These are phyloP conservation scores for Numida meleagris DNA, from an alignment of 2,113 vertebrate genomes.

Conservation along the genomic window DNA sequence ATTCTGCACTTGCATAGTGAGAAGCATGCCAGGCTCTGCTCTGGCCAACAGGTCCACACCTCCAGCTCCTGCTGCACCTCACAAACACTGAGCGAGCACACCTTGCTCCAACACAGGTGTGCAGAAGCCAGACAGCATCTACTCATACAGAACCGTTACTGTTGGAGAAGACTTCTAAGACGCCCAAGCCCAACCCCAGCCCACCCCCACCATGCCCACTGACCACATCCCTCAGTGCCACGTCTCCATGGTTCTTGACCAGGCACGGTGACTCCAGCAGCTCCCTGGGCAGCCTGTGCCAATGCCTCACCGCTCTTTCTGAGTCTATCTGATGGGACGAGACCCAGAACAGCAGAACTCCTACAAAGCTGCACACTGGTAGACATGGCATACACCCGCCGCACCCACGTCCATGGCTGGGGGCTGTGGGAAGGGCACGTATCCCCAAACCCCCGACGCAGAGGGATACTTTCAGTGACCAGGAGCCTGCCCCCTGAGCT, in stretches of 20 bases:
- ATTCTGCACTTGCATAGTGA: fast-evolving
- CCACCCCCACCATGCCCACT: too few relatives aligned
- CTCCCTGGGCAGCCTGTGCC: neutral
- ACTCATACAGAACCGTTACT: neutral
- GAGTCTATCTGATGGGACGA: neutral
- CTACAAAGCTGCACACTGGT: neutral
- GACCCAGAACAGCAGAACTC: neutral
- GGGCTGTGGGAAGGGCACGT: too few relatives aligned
- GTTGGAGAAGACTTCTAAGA: neutral
- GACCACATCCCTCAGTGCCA: too few relatives aligned
- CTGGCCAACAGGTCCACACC: neutral
- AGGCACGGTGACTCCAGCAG: neutral
- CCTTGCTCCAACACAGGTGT: neutral
- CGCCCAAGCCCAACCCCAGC: too few relatives aligned
- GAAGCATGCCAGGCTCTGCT: neutral
- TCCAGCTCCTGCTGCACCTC: neutral
- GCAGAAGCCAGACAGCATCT: neutral
- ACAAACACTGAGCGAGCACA: neutral
- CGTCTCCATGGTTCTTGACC: too few relatives aligned
- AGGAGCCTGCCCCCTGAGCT: neutral
- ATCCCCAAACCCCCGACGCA: too few relatives aligned
- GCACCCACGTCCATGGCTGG: neutral
- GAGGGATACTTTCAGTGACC: neutral
- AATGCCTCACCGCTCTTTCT: too few relatives aligned
- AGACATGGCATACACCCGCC: neutral